A percentile compares a stretch with the other conserved stretches of the same genome.
phyloP scores from a whole-genome alignment of 64 coral and sea anemone species.

The Anthopleura sola region DNA sequence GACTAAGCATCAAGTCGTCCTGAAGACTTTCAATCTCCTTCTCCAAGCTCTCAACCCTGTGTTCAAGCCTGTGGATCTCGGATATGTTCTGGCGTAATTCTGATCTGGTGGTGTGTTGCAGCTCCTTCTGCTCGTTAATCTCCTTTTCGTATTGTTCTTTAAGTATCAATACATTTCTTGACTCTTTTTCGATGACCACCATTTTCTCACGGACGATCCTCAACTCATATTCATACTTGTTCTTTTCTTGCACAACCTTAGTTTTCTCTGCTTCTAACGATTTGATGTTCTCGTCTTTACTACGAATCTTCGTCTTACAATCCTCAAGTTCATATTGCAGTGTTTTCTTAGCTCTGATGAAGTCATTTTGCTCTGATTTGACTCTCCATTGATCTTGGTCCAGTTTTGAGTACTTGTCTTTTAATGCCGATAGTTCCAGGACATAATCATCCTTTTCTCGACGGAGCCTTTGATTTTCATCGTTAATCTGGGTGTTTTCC shows the following conservation, averaged over 20 bases:
- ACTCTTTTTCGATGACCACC: conserved; percentile 51
- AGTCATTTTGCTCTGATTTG: conserved; percentile 44
- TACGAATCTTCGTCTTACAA: neutral
- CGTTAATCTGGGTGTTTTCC: neutral
- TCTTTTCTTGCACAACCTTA: conserved; percentile 39
- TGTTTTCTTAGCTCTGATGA: neutral
- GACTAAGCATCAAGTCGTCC: conserved; percentile 63
- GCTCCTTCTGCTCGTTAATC: conserved; percentile 43
- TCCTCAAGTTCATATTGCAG: neutral
- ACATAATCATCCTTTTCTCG: conserved; percentile 63
- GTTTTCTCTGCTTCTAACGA: neutral
- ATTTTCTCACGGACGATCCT: conserved; percentile 62
- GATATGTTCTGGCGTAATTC: conserved; percentile 35
- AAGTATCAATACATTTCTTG: conserved; percentile 23
- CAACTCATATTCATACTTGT: conserved; percentile 65
- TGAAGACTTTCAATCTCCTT: conserved; percentile 55
- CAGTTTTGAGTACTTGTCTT: conserved; percentile 56
- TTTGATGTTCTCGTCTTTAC: neutral
- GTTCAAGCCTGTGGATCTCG: conserved; percentile 35
- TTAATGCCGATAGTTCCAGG: conserved; percentile 52
- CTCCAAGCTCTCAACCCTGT: conserved; percentile 53
- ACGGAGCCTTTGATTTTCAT: neutral
- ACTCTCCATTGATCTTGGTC: conserved; percentile 53
- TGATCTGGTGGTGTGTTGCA: conserved; percentile 17
- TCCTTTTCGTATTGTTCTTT: conserved; percentile 62